Percentiles rank a stretch among this genome's conserved stretches.
phyloP scores from a whole-genome alignment of 2,113 vertebrate species.

The Micromys minutus region DNA sequence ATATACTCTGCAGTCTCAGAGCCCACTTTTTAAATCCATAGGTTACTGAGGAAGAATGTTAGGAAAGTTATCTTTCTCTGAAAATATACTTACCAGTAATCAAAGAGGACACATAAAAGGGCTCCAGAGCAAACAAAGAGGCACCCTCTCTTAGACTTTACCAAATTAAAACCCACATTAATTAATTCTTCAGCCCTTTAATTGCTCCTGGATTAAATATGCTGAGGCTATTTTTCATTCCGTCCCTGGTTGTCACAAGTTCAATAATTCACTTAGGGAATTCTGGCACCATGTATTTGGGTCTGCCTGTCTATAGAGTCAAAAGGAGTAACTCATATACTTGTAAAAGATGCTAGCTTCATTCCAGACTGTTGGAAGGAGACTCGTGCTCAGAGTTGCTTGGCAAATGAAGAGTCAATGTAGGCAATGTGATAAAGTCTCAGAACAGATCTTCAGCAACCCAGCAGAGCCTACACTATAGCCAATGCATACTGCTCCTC shows the following conservation, averaged over 20 bases:
- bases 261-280: conserved; percentile 69
- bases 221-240: conserved; percentile 64
- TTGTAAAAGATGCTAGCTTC: conserved; percentile 48
- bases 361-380: conserved; percentile 50
- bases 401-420: conserved; percentile 41
- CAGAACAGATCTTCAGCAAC: conserved; percentile 44
- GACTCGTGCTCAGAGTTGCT: conserved; percentile 26
- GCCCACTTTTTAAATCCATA: background rate
- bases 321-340: conserved; percentile 59
- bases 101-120: conserved; percentile 50
- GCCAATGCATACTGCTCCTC: background rate
- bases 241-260: conserved; percentile 42
- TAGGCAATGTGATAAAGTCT: conserved; percentile 44
- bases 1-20: conserved; percentile 17
- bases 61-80: conserved; percentile 5
- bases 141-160: conserved; percentile 17
- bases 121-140: conserved; percentile 17
- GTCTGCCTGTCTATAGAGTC: conserved; percentile 49
- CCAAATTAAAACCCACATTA: conserved; percentile 66
- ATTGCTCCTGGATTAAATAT: conserved; percentile 71
- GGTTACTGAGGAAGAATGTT: background rate
- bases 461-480: background rate
- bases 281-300: conserved; percentile 58
- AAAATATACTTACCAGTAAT: conserved; percentile 39
- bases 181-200: conserved; percentile 68